Conservation (phyloP, 2,797 vertebrate genomes). For the Prunella strophiata region DNA sequence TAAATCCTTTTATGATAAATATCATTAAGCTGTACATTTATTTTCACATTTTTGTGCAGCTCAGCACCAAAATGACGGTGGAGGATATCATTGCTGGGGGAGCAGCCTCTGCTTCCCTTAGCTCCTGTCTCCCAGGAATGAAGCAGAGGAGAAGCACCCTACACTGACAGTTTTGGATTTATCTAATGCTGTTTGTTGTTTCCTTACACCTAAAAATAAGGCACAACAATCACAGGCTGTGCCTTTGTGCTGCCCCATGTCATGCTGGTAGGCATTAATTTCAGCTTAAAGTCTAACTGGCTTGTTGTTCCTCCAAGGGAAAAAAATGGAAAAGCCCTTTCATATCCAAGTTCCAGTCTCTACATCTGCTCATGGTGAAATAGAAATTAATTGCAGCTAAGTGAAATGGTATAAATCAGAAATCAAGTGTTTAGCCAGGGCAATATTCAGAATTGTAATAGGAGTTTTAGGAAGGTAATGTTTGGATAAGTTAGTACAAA, state of each 20-base stretch:
- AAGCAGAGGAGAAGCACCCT: background rate
- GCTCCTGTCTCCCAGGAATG: background rate
- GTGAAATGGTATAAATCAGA: background rate
- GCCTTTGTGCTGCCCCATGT: background rate
- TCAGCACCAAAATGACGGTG: background rate
- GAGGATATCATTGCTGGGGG: background rate
- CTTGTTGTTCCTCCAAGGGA: background rate
- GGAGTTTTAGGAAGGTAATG: background rate
- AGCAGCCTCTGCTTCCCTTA: background rate
- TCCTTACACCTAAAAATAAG: background rate
- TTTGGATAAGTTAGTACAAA: background rate
- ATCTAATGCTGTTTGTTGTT: background rate
- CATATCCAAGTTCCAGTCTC: rapidly evolving
- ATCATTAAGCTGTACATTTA: background rate
- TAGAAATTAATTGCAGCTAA: background rate
- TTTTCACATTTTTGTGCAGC: background rate
- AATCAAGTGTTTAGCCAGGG: background rate
- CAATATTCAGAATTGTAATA: background rate
- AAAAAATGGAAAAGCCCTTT: background rate
- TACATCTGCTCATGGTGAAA: background rate
- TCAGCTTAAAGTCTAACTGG: background rate
- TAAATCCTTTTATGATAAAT: background rate
- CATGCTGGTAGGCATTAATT: background rate
- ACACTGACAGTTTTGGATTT: background rate
- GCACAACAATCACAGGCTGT: background rate